A percentile compares a stretch with the other conserved stretches of the same genome.
phyloP scores from a whole-genome alignment of 2,888 invertebrate genomes.

The Oxycera nigricornis region DNA sequence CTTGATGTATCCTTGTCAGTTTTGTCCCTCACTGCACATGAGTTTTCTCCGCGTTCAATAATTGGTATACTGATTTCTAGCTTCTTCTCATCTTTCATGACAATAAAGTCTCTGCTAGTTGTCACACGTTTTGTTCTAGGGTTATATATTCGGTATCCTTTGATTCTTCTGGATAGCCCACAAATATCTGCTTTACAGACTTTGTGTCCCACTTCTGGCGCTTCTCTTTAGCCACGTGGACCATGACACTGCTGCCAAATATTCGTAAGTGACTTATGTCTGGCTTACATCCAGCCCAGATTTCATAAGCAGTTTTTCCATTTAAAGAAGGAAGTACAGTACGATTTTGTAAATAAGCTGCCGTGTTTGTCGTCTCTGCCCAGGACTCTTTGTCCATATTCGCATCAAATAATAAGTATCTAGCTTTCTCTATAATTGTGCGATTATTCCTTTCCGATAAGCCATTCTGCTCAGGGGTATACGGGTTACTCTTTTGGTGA shows the following conservation, averaged over 20 bases:
- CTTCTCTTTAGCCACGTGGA: conserved; percentile 53
- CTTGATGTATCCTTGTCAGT: no score
- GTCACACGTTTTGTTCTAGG: conserved; percentile 22
- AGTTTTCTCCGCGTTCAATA: no score
- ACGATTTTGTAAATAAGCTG: conserved; percentile 46
- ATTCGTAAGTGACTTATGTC: conserved; percentile 53
- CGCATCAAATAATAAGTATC: no score
- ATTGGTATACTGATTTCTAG: no score
- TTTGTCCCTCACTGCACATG: no score
- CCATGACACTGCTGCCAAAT: conserved; percentile 56
- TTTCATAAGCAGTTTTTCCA: conserved; percentile 54
- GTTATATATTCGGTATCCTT: conserved; percentile 49
- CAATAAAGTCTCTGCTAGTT: conserved; percentile 31
- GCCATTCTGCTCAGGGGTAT: no score
- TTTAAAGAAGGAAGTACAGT: conserved; percentile 4
- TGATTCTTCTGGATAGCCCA: conserved; percentile 54
- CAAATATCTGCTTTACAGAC: conserved; percentile 50
- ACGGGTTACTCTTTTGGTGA: no score
- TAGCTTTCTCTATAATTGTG: background rate
- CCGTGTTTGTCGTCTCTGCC: conserved; percentile 49
- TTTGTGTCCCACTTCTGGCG: conserved; percentile 54
- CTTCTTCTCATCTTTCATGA: no score
- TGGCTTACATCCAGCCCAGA: conserved; percentile 54
- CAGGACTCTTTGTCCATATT: no score
- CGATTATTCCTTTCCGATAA: background rate